Evolutionary conservation across 2,888 invertebrate species (phyloP), one percentile per base, ranked within the genome.

Genomic region (Invenusta paracnida): DNA sequence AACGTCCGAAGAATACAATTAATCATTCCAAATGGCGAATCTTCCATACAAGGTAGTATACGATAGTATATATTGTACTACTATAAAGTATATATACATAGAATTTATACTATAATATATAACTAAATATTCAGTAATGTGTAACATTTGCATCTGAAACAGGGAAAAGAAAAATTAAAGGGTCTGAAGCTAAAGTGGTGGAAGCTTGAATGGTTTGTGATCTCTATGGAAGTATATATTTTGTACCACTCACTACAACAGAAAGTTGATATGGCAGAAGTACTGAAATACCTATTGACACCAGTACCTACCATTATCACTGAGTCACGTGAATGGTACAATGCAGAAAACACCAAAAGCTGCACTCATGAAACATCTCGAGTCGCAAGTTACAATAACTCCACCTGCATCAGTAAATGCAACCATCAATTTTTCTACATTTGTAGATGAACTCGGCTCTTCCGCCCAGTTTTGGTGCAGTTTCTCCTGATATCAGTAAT

Each of bases 311-410:
- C 73, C 11, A 73, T 73, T 73, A 73, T 73, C 27, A 73, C 73
- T 73, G 73, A 25, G 73, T 23, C 11, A 23, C 73, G 73, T 73
- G 73, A 23, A 73, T 73, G 73, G 73, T 73, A 73, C 17, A 73
- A 73, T 73, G 73, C 11, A 73, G 73, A 73, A 73, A 73, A 73
- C 73, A 73, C 73, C 73, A 73, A 73, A n/a, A 23, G 25, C 73
- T 73, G 73, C 73, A 73, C 73, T 73, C 73, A 73, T 73, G 73
- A 73, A 73, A 73, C 73, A 73, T 73, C 73, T 73, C 73, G 25
- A 73, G 73, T 73, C n/a, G 23, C 73, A 73, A 73, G 27, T 73
- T 73, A 73, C 2, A 73, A 73, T 25, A 73, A 73, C 27, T 73
- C 73, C 73, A 73, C 73, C 27, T 13, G 73, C 73, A 73, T 73